Evolutionary conservation across 2,888 invertebrate genomes (phyloP).

Genomic region (Hirudinaria manillensis): DNA sequence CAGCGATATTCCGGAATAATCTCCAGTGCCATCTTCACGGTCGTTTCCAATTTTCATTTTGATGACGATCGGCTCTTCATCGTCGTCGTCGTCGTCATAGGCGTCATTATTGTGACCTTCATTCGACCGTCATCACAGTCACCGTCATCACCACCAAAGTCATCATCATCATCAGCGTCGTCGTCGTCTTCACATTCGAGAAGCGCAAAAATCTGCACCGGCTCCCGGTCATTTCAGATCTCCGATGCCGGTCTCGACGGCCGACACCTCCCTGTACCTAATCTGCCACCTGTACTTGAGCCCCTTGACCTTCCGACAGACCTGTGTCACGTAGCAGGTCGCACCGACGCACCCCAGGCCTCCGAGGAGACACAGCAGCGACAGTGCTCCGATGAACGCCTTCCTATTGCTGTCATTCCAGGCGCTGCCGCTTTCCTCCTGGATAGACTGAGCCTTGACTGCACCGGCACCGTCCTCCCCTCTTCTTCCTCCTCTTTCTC

Average conservation of each 20-base stretch:
- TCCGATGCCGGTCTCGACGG: slow-evolving; percentile 35
- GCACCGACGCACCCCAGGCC: slow-evolving; percentile 30
- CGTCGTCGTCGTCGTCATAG: background rate
- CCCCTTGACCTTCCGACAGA: slow-evolving; percentile 38
- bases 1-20: background rate
- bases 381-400: slow-evolving; percentile 1
- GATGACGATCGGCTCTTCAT: background rate
- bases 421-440: slow-evolving; percentile 1
- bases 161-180: background rate
- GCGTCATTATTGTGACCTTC: background rate
- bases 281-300: slow-evolving; percentile 41
- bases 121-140: background rate
- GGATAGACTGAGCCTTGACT: too few species aligned
- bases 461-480: background rate
- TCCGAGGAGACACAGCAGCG: slow-evolving; percentile 23
- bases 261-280: slow-evolving; percentile 41
- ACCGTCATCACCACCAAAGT: background rate
- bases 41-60: background rate
- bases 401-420: background rate
- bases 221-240: background rate
- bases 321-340: slow-evolving; percentile 36
- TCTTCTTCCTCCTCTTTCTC: slow-evolving; percentile 8
- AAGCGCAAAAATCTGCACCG: background rate
- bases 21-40: background rate
- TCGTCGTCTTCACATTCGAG: background rate